Evolutionary conservation across 2,113 vertebrate species (phyloP), one percentile per base, ranked within the genome.

Genomic region (Thalassarche chlororhynchos): DNA sequence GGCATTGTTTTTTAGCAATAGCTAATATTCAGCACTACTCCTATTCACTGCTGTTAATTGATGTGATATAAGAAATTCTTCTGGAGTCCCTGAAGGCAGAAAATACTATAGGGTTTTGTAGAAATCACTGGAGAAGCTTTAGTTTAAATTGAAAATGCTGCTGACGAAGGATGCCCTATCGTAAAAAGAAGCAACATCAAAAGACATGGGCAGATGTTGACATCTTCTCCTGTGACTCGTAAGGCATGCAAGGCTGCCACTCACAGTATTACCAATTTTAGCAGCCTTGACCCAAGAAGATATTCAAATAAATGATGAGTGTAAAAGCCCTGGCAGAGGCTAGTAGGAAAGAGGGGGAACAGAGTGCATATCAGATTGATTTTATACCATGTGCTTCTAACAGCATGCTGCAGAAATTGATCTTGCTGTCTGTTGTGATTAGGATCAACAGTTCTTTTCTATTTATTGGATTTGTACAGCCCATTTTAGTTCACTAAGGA

Each of bases 391-490:
- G 47, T 0, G 34, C 25, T 34, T 78, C 71, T 80, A 94, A 91
- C 23, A 90, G 24, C 18, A 34, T 17, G 70, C 65, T 94, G 77
- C 58, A 85, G 83, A 97, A 94, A 95, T 40, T 61, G 70, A 94
- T 84, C 54, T 72, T 87, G 46, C 44, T 94, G 38, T 86, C 84
- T 95, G 65, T 80, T 89, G 58, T 80, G 79, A 95, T 92, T 87
- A 94, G 24, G 57, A 94, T 89, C 75, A 96, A 77, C 36, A 42
- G 21, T 78, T 75, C 42, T 84, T 57, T 93, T 88, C 87, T 84
- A 21, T 68, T 91, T 93, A 92, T 38, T 89, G 34, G 74, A 71
- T 95, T 90, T 90, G 47, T 84, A 94, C 42, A 65, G 54, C 13
- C 6, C 24, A 65, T 65, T 93, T 93, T 78, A 74, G 89, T 69